These are phyloP conservation scores for Diplolepis rosae DNA, from an alignment of 2,888 invertebrate species.

Conservation along the genomic window DNA sequence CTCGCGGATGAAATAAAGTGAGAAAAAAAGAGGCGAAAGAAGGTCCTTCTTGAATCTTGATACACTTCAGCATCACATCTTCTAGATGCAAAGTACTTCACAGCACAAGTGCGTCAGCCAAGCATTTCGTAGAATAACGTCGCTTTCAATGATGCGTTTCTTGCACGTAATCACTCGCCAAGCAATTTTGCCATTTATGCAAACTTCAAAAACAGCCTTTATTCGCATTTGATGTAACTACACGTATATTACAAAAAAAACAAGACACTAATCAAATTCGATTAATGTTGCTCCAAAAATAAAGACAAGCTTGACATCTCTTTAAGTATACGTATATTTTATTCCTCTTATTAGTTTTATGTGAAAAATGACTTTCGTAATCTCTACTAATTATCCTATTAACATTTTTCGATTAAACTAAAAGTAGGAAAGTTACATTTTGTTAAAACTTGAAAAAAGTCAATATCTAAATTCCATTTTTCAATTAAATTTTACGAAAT, in stretches of 20 bases:
- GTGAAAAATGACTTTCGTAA: no score
- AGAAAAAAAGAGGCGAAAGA: neutral
- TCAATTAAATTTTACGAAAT: no score
- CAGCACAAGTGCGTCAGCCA: conserved; percentile 17
- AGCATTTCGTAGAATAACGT: conserved; percentile 23
- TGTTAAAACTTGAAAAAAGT: no score
- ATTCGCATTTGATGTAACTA: neutral
- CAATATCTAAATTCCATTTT: no score
- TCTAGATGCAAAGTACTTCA: conserved; percentile 11
- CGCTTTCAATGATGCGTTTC: conserved; percentile 23
- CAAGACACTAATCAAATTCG: no score
- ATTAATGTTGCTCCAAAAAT: no score
- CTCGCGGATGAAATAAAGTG: conserved; percentile 2
- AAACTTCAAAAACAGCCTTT: neutral
- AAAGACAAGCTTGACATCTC: no score
- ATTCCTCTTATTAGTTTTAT: no score
- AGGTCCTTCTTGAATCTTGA: conserved; percentile 25
- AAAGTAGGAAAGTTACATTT: no score
- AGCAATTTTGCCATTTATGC: conserved; percentile 1
- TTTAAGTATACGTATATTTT: no score
- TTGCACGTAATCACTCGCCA: conserved; percentile 21
- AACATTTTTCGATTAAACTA: no score
- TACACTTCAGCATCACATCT: conserved; percentile 23
- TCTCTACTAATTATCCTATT: no score
- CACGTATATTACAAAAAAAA: neutral